phyloP scores from a whole-genome alignment of 2,113 vertebrate species.

The Capra hircus region DNA sequence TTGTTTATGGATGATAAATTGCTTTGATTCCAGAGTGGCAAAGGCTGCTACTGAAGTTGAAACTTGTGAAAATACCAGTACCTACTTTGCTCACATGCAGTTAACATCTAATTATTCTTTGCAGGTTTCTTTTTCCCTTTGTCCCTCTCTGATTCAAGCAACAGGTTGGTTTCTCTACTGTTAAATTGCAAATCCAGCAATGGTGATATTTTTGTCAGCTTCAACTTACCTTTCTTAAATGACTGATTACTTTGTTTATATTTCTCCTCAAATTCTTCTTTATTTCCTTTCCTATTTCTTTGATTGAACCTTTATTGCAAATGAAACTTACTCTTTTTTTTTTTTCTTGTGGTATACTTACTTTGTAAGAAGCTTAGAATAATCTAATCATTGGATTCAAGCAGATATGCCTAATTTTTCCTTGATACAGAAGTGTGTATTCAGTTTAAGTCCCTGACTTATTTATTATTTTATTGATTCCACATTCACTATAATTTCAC shows the following conservation, averaged over 20 bases:
- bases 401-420: neutral
- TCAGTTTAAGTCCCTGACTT: neutral
- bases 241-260: neutral
- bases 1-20: slow-evolving; percentile 71
- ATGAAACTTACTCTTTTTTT: neutral
- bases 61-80: slow-evolving; percentile 47
- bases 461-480: neutral
- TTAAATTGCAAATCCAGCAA: neutral
- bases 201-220: neutral
- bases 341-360: neutral
- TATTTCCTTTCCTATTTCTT: neutral
- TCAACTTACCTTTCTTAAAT: slow-evolving; percentile 3
- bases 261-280: neutral
- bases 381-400: neutral
- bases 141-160: neutral
- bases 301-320: neutral
- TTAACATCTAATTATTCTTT: slow-evolving; percentile 52
- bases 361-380: neutral
- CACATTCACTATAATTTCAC: neutral
- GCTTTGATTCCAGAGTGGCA: slow-evolving; percentile 61
- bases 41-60: slow-evolving; percentile 46
- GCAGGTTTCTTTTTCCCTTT: neutral
- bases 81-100: neutral
- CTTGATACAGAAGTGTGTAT: neutral
- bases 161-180: neutral